Conservation (phyloP, 1,140 invertebrate genomes). For the Drosophila nigrodunni region DNA sequence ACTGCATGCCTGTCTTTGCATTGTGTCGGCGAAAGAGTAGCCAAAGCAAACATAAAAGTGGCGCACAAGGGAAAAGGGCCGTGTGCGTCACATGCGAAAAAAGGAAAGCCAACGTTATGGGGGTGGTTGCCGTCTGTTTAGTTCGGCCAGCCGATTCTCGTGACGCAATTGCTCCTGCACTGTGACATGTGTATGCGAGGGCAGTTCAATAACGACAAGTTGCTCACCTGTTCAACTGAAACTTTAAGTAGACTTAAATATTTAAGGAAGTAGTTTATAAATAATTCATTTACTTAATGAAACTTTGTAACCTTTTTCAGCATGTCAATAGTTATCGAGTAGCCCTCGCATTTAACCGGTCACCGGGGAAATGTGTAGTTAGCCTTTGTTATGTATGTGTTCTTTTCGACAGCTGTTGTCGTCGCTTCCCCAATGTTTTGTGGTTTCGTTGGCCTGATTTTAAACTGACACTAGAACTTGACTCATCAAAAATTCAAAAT, state of each 20-base stretch:
- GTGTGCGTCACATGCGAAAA: constrained; percentile 12
- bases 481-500: constrained; percentile 35
- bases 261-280: too few relatives aligned
- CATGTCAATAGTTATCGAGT: neutral
- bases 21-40: constrained; percentile 27
- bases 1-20: constrained; percentile 13
- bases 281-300: too few relatives aligned
- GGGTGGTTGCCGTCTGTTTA: constrained; percentile 21
- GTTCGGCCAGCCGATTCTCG: constrained; percentile 31
- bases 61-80: neutral
- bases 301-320: too few relatives aligned
- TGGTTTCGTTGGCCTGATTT: constrained; percentile 37
- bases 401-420: constrained; percentile 50
- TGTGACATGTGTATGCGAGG: constrained; percentile 46
- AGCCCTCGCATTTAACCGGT: constrained; percentile 12
- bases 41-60: neutral
- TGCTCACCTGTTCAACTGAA: neutral
- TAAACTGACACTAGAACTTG: constrained; percentile 8
- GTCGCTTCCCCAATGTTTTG: constrained; percentile 17
- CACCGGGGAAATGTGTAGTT: constrained; percentile 14
- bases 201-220: neutral
- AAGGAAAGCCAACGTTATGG: constrained; percentile 16
- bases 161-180: constrained; percentile 67
- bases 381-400: constrained; percentile 26
- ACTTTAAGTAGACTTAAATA: too few relatives aligned